phyloP scores from a whole-genome alignment of 2,888 invertebrate species.

The Ceramica pisi region DNA sequence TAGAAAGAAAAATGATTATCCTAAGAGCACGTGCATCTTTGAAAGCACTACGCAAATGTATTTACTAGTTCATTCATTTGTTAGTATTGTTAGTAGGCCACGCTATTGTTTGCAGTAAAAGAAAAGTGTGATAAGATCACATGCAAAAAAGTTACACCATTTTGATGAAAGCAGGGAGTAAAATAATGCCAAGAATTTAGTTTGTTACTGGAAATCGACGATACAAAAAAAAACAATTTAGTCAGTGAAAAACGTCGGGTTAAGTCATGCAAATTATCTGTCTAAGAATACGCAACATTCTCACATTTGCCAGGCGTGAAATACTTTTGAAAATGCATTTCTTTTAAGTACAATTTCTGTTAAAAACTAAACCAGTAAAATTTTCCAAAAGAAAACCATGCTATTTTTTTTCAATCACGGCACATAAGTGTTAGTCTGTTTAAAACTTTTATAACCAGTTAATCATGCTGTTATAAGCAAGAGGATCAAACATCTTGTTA shows the following conservation, averaged over 20 bases:
- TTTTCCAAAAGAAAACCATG: background rate
- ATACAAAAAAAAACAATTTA: too few relatives aligned
- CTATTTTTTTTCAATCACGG: background rate
- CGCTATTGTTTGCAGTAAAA: slow-evolving; percentile 40
- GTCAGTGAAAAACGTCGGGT: background rate
- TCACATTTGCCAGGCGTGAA: too few relatives aligned
- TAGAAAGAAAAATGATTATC: too few relatives aligned
- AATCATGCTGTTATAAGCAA: background rate
- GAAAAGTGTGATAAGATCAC: slow-evolving; percentile 26
- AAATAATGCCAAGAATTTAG: background rate
- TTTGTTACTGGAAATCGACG: too few relatives aligned
- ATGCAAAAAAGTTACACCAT: background rate
- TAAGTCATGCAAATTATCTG: background rate
- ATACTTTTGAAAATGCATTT: too few relatives aligned
- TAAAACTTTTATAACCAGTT: background rate
- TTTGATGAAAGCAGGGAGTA: background rate
- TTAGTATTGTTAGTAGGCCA: slow-evolving; percentile 59
- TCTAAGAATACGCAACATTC: too few relatives aligned
- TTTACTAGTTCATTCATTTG: slow-evolving; percentile 49
- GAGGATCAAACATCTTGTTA: background rate
- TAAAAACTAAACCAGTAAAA: too few relatives aligned
- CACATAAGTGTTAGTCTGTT: background rate
- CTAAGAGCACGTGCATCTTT: slow-evolving; percentile 75
- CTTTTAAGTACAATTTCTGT: too few relatives aligned
- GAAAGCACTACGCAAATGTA: slow-evolving; percentile 46